Conservation (phyloP, 2,113 vertebrate genomes). For the Glareola pratincola region DNA sequence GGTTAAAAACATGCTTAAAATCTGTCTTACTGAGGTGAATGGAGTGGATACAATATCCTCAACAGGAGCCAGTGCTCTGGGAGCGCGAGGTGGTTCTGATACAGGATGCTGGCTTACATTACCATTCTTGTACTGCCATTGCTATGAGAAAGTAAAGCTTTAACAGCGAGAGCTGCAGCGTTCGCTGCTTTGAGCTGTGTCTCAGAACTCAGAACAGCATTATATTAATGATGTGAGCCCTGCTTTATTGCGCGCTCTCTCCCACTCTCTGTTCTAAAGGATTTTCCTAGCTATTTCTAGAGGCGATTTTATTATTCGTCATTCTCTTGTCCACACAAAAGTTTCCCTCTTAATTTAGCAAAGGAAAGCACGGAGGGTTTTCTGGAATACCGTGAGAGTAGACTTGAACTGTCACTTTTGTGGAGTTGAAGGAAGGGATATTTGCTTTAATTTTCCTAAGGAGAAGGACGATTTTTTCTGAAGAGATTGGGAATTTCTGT, state of each 20-base stretch:
- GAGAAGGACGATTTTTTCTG: background rate
- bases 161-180: accelerated
- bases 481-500: background rate
- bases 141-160: background rate
- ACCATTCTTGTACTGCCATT: background rate
- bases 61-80: background rate
- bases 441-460: background rate
- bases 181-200: background rate
- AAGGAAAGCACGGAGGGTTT: background rate
- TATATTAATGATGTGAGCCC: background rate
- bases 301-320: background rate
- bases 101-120: background rate
- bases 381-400: background rate
- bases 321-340: background rate
- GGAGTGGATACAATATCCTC: background rate
- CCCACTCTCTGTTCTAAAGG: background rate
- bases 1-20: background rate
- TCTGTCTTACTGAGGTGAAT: background rate
- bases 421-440: background rate
- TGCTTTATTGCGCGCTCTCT: background rate
- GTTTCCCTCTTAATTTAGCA: background rate
- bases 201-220: background rate
- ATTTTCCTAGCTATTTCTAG: background rate
- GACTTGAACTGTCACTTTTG: background rate
- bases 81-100: background rate